Evolutionary conservation across 2,797 vertebrate genomes (phyloP).

Genomic region (Picus viridis): DNA sequence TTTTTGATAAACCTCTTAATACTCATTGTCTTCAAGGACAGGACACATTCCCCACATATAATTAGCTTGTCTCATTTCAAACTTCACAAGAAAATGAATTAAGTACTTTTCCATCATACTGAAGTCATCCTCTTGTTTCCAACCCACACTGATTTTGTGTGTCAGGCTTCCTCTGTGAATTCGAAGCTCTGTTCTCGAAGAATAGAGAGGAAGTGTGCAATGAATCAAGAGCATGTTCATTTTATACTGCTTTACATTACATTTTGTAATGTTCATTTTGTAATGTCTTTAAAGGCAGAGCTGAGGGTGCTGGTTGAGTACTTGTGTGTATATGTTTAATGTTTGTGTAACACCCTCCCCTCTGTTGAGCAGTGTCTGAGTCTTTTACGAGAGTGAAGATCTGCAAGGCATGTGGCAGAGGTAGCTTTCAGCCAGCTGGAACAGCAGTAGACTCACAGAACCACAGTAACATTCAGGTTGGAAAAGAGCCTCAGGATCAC

Average conservation of each 20-base stretch:
- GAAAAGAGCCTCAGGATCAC: too few relatives aligned
- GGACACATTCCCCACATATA: constrained; percentile 12
- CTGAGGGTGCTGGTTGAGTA: background rate
- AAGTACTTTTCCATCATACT: constrained; percentile 59
- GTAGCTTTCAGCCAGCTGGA: background rate
- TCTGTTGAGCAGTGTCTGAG: background rate
- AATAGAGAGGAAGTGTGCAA: background rate
- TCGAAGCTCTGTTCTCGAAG: constrained; percentile 16
- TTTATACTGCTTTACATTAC: background rate
- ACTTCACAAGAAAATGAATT: constrained; percentile 41
- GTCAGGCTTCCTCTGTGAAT: constrained; percentile 45
- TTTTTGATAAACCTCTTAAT: constrained; percentile 33
- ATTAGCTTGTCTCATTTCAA: constrained; percentile 64
- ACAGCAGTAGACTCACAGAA: background rate
- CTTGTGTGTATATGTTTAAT: background rate
- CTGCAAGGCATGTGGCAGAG: background rate
- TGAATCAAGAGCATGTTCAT: constrained; percentile 20
- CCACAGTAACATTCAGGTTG: too few relatives aligned
- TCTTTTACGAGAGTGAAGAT: background rate
- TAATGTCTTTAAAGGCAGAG: background rate
- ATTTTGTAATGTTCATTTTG: background rate
- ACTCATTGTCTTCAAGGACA: constrained; percentile 28
- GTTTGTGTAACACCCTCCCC: background rate
- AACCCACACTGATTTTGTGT: constrained; percentile 37
- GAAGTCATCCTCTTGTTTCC: constrained; percentile 44